phyloP scores from a whole-genome alignment of 2,888 invertebrate genomes.

The Anthophora plumipes region DNA sequence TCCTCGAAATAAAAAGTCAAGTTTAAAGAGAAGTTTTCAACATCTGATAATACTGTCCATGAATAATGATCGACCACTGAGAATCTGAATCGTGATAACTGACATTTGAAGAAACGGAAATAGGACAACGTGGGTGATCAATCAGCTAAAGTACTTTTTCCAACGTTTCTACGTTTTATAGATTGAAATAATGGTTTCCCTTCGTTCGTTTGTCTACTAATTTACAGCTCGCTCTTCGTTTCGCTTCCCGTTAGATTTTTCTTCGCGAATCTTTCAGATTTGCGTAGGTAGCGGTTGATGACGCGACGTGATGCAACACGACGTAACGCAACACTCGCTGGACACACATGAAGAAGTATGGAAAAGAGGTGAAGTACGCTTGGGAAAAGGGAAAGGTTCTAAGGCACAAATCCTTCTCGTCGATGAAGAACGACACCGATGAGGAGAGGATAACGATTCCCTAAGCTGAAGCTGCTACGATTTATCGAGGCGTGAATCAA shows the following conservation, averaged over 20 bases:
- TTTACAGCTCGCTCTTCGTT: background rate
- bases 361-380: conserved; percentile 7
- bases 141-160: conserved; percentile 43
- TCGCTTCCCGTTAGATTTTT: conserved; percentile 21
- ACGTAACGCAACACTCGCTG: conserved; percentile 30
- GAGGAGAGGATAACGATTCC: too few relatives aligned
- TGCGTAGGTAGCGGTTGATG: conserved; percentile 46
- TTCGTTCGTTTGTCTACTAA: conserved; percentile 21
- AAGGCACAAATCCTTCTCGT: too few relatives aligned
- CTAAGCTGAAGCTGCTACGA: too few relatives aligned
- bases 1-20: too few relatives aligned
- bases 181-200: conserved; percentile 53
- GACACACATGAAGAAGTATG: background rate
- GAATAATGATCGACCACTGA: background rate
- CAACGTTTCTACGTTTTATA: conserved; percentile 54
- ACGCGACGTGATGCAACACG: conserved; percentile 48
- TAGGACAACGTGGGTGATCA: background rate
- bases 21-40: too few relatives aligned
- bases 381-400: background rate
- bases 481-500: too few relatives aligned
- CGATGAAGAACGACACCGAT: too few relatives aligned
- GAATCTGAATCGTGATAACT: background rate
- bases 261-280: conserved; percentile 15
- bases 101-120: conserved; percentile 1
- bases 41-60: too few relatives aligned